Evolutionary conservation across 2,888 invertebrate species (phyloP).

Genomic region (Cremastobaeus sp.): DNA sequence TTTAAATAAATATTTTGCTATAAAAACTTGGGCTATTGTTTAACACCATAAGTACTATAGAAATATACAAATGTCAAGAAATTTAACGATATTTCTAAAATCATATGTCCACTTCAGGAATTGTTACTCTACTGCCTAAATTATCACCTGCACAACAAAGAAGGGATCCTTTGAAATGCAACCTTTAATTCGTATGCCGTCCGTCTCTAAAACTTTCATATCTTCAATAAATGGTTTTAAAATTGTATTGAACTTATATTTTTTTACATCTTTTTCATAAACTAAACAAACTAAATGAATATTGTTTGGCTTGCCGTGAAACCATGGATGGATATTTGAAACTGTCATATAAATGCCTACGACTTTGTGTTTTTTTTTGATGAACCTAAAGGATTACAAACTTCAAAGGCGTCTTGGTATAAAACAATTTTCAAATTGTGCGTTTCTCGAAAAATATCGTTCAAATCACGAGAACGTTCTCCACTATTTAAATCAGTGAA

Average conservation of each 20-base stretch:
- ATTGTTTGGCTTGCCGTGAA: not conserved
- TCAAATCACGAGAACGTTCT: not conserved
- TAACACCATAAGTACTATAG: too few relatives aligned
- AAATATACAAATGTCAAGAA: too few relatives aligned
- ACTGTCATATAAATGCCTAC: slow-evolving; percentile 8
- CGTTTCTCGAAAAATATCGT: not conserved
- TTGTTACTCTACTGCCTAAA: slow-evolving; percentile 2
- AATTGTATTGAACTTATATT: slow-evolving; percentile 46
- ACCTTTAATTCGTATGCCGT: slow-evolving; percentile 16
- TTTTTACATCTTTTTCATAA: slow-evolving; percentile 35
- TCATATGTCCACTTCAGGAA: too few relatives aligned
- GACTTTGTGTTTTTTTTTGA: slow-evolving; percentile 17
- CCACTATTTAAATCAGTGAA: not conserved
- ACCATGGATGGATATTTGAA: slow-evolving; percentile 8
- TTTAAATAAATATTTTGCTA: too few relatives aligned
- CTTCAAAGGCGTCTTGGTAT: slow-evolving; percentile 4
- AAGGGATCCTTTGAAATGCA: not conserved
- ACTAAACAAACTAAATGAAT: slow-evolving; percentile 7
- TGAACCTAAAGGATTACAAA: slow-evolving; percentile 9
- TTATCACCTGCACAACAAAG: slow-evolving; percentile 1
- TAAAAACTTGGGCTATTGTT: too few relatives aligned
- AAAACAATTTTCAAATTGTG: not conserved
- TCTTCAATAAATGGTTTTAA: slow-evolving; percentile 37
- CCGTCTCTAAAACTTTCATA: slow-evolving; percentile 42
- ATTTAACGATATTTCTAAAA: too few relatives aligned